Conservation (phyloP, 2,888 invertebrate genomes). For the Piscicola geometra region DNA sequence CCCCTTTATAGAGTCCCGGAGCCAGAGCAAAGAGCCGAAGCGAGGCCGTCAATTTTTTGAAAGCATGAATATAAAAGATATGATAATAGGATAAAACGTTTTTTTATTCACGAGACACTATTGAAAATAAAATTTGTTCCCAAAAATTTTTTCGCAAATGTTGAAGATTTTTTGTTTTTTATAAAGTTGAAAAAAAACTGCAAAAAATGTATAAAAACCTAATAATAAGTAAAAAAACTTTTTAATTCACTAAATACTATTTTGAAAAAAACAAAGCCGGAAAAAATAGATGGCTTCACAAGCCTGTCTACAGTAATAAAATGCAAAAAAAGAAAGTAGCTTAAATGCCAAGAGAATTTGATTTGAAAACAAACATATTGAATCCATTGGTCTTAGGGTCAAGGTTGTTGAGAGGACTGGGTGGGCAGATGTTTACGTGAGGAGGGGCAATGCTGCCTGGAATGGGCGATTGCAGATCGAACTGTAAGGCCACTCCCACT, state of each 20-base stretch:
- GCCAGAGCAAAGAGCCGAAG: too few relatives aligned
- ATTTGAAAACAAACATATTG: conserved; percentile 47
- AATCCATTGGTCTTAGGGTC: conserved; percentile 54
- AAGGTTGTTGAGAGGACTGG: conserved; percentile 56
- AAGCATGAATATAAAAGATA: too few relatives aligned
- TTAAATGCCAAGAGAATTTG: background rate
- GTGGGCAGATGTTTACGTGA: conserved; percentile 67
- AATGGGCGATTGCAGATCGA: conserved; percentile 11
- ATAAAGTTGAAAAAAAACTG: too few relatives aligned
- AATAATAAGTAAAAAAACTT: too few relatives aligned
- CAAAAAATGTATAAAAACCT: too few relatives aligned
- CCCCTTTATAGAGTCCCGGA: too few relatives aligned
- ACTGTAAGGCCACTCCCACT: conserved; percentile 1
- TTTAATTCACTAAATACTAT: background rate
- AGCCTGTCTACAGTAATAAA: background rate
- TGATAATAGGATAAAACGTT: too few relatives aligned
- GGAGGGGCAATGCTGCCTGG: conserved; percentile 59
- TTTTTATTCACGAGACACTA: too few relatives aligned
- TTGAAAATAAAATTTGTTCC: too few relatives aligned
- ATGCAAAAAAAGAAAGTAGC: background rate
- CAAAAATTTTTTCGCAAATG: too few relatives aligned
- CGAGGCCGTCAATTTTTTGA: too few relatives aligned
- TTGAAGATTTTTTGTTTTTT: too few relatives aligned
- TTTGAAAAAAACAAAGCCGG: background rate
- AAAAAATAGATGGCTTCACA: background rate